Percentiles rank a stretch among this genome's conserved stretches.
Evolutionary conservation across 2,113 vertebrate genomes (phyloP).

Genomic region (Mesocricetus auratus): DNA sequence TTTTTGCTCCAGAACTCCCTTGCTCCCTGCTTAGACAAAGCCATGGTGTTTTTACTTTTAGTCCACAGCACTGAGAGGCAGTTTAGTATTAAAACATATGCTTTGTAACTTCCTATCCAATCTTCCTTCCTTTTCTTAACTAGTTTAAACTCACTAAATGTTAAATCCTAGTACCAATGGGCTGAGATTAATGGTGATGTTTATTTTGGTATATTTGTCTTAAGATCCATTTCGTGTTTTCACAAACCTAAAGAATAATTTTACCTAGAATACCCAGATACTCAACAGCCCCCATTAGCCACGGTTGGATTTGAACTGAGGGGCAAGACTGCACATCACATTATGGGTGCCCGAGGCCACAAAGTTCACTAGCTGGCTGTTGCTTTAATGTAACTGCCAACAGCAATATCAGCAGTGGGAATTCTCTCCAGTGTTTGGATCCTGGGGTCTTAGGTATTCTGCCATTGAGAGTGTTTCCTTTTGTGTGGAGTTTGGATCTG

Average conservation of each 20-base stretch:
- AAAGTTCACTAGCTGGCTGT: constrained; percentile 63
- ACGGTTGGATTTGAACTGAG: constrained; percentile 80
- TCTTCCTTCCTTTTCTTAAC: neutral
- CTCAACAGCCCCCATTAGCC: constrained; percentile 54
- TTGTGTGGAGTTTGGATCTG: constrained; percentile 70
- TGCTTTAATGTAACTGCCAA: constrained; percentile 79
- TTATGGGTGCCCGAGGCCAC: constrained; percentile 55
- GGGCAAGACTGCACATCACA: constrained; percentile 74
- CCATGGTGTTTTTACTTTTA: constrained; percentile 4
- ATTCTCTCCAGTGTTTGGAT: constrained; percentile 66
- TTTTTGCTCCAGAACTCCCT: constrained; percentile 46
- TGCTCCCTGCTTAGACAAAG: constrained; percentile 53
- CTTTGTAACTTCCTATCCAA: neutral
- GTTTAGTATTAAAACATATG: neutral
- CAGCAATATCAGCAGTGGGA: constrained; percentile 78
- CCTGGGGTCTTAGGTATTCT: constrained; percentile 73
- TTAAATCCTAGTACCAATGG: constrained; percentile 49
- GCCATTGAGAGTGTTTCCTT: constrained; percentile 59
- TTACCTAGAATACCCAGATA: constrained; percentile 62
- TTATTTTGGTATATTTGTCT: constrained; percentile 73
- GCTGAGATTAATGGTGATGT: constrained; percentile 66
- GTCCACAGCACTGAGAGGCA: neutral
- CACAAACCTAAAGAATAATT: constrained; percentile 72
- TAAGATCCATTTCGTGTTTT: constrained; percentile 59
- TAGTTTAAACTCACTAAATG: constrained; percentile 59